Conservation (phyloP, 1,140 invertebrate species). For the Neotoxoptera formosana region DNA sequence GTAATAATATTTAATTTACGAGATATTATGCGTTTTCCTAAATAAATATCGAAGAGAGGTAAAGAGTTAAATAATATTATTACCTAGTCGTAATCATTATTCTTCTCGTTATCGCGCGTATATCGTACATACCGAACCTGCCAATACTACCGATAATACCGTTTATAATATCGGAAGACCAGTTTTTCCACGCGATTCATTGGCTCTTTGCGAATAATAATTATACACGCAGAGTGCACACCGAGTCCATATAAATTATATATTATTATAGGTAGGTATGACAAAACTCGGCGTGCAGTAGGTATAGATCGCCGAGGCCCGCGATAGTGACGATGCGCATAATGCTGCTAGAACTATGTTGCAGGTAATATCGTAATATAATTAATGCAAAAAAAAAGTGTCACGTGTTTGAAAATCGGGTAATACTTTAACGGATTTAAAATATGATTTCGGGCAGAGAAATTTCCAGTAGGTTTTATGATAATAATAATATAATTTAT, state of each 20-base stretch:
- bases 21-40: not conserved
- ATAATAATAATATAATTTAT: no score
- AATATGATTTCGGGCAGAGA: not conserved
- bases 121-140: not conserved
- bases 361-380: not conserved
- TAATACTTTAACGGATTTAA: not conserved
- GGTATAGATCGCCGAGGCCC: not conserved
- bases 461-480: not conserved
- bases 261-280: not conserved
- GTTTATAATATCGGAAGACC: not conserved
- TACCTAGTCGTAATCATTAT: not conserved
- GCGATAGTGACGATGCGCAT: not conserved
- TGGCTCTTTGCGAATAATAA: not conserved
- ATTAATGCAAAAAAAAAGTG: not conserved
- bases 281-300: not conserved
- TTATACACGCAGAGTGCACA: not conserved
- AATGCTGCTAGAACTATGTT: not conserved
- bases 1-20: not conserved
- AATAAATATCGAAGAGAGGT: not conserved
- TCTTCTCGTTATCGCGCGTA: not conserved
- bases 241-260: not conserved
- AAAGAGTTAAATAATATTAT: not conserved
- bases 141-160: not conserved
- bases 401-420: not conserved
- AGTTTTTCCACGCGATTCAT: not conserved